Percentiles rank a stretch among this genome's conserved stretches.
Evolutionary conservation across 2,113 vertebrate genomes (phyloP).

Genomic region (Myocastor coypus): DNA sequence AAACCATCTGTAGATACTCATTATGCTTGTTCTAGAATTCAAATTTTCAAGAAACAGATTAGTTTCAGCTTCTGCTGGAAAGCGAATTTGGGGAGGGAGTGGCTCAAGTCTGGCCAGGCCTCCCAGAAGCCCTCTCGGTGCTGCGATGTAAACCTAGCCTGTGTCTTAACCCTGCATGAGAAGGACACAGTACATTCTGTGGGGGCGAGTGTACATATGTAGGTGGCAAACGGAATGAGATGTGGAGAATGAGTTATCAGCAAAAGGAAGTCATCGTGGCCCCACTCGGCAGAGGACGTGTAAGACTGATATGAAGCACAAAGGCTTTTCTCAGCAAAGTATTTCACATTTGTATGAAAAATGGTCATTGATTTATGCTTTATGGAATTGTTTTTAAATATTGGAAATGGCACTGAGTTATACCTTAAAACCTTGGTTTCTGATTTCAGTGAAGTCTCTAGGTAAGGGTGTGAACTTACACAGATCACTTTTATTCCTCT

Average conservation of each 20-base stretch:
- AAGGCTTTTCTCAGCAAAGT: constrained; percentile 28
- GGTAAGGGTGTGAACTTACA: neutral
- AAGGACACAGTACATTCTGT: neutral
- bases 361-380: neutral
- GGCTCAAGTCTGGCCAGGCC: neutral
- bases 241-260: constrained; percentile 15
- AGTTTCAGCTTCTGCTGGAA: neutral
- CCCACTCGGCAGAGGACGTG: neutral
- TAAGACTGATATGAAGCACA: neutral
- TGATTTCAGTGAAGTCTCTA: constrained; percentile 1
- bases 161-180: neutral
- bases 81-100: neutral
- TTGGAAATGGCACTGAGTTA: constrained; percentile 11
- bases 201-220: neutral
- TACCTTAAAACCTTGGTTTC: neutral
- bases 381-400: neutral
- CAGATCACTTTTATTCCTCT: neutral
- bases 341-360: constrained; percentile 28
- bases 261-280: neutral
- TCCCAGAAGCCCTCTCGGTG: neutral
- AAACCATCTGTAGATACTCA: constrained; percentile 1
- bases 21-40: neutral
- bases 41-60: neutral
- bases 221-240: neutral
- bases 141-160: neutral